Base-by-base conservation (phyloP, 2,113 vertebrate genomes). In the Pogona vitticeps region DNA sequence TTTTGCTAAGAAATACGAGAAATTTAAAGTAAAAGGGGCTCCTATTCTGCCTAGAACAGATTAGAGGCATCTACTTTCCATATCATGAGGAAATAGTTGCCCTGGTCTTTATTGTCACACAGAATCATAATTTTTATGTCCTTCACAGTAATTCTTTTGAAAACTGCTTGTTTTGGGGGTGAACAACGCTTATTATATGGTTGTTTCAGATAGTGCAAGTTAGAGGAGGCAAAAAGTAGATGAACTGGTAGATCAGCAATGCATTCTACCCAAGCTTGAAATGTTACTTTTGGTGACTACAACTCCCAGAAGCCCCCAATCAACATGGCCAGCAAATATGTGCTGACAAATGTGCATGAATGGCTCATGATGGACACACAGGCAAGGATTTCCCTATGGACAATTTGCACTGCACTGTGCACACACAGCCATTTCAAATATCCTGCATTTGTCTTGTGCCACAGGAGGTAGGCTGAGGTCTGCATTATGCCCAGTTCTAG, bases 391-490 rank as follows among this genome's bases (percentile, higher is more conserved):
- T n/a, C 31, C 28, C 67, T 61, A 80, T 28, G 58, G 38, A 26
- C 78, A 40, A 26, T 28, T 1, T 65, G 20, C 76, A 77, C 18
- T n/a, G 28, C n/a, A 59, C 17, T 20, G 33, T 20, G 7, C n/a
- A 36, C 3, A 76, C 4, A n/a, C 28, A 31, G 36, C 20, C 23
- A 61, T 40, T 2, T 65, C 36, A 63, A 26, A 36, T 33, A n/a
- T 63, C 14, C 23, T 38, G 33, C 12, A 12, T 36, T 18, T 36
- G 13, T 26, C 21, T 92, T 91, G 81, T 90, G 71, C 90, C 86
- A 88, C 89, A 5, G 10, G 46, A 52, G 92, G 92, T 89, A 88
- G 87, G 90, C 91, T 82, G 89, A 90, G 75, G 8, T 91, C 86
- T 82, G 88, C 81, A 90, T 82, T 81, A 85, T 81, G 65, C 87